A percentile compares a stretch with the other conserved stretches of the same genome.
These are phyloP conservation scores for Ylistrum balloti DNA, from an alignment of 1,140 invertebrate genomes.

Conservation along the genomic window DNA sequence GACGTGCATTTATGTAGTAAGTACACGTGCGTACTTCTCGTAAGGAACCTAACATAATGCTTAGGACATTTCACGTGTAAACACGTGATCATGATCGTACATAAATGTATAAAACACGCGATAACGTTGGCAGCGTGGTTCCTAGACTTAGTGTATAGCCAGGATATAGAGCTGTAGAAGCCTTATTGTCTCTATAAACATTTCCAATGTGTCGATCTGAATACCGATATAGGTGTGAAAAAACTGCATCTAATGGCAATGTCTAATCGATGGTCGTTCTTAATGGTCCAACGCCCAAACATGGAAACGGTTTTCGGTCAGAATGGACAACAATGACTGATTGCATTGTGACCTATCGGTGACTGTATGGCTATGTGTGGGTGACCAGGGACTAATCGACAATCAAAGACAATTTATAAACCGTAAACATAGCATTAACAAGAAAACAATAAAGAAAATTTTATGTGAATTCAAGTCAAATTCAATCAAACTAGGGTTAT, in stretches of 20 bases:
- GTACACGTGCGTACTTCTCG: not conserved
- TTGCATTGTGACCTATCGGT: too few relatives aligned
- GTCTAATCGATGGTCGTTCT: not conserved
- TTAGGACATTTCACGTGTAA: not conserved
- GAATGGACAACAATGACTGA: too few relatives aligned
- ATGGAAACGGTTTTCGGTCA: constrained; percentile 18
- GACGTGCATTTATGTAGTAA: not conserved
- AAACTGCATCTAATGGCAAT: not conserved
- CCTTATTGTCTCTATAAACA: not conserved
- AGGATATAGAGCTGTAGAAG: not conserved
- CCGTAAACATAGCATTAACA: too few relatives aligned
- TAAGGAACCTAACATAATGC: not conserved
- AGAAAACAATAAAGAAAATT: too few relatives aligned
- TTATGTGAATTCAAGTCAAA: too few relatives aligned
- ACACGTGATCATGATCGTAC: not conserved
- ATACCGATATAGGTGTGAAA: not conserved
- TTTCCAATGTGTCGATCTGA: not conserved
- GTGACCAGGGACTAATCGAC: too few relatives aligned
- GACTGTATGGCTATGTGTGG: too few relatives aligned
- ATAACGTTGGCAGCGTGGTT: not conserved
- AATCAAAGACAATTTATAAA: too few relatives aligned
- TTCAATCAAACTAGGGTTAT: too few relatives aligned
- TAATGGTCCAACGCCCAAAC: not conserved
- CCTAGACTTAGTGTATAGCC: not conserved
- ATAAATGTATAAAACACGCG: not conserved